A percentile compares a stretch with the other conserved stretches of the same genome.
These are phyloP conservation scores for Lepidothrix coronata DNA, from an alignment of 2,113 vertebrate species.

Conservation along the genomic window DNA sequence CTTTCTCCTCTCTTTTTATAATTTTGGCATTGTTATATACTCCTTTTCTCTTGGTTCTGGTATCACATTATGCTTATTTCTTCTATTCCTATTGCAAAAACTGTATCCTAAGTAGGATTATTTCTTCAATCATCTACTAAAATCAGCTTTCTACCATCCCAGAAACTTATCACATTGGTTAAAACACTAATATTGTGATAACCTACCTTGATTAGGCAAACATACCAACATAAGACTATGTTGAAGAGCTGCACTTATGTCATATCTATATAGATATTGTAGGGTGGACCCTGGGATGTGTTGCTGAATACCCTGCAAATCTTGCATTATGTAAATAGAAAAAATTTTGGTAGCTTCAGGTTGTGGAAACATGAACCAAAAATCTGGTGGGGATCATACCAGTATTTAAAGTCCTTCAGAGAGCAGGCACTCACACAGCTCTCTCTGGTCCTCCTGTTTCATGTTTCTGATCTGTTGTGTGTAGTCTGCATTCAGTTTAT, in stretches of 20 bases:
- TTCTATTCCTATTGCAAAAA: not conserved
- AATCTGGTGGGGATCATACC: not conserved
- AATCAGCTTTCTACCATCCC: not conserved
- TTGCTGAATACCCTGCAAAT: not conserved
- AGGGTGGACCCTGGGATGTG: not conserved
- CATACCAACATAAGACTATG: not conserved
- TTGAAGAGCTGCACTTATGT: not conserved
- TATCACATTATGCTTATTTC: not conserved
- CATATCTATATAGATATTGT: not conserved
- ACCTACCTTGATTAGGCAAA: not conserved
- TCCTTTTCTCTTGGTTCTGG: not conserved
- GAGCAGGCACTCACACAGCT: not conserved
- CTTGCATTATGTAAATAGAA: not conserved
- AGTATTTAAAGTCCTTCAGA: not conserved
- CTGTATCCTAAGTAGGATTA: not conserved
- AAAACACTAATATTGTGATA: not conserved
- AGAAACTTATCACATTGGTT: not conserved
- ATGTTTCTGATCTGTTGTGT: not conserved
- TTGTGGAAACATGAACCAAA: not conserved
- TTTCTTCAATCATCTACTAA: not conserved
- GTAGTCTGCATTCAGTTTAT: not conserved
- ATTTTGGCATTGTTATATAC: not conserved
- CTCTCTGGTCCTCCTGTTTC: not conserved
- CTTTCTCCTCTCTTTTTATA: not conserved
- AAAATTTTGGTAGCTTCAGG: not conserved